Base-by-base conservation (phyloP, 1,140 invertebrate genomes). In the Leptinotarsa texana region DNA sequence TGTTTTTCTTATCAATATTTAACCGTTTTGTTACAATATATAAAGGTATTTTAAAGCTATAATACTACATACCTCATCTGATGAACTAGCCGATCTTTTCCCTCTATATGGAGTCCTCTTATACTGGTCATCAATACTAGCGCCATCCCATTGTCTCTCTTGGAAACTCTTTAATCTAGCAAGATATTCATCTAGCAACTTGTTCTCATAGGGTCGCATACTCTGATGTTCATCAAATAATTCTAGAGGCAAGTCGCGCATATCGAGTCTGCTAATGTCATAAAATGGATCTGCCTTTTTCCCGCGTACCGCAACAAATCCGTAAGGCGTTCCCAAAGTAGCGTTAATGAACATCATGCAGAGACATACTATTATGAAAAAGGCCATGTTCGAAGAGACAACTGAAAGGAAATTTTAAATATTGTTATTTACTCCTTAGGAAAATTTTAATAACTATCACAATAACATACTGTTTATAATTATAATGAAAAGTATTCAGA, bases 61-160 rank as follows among this genome's bases (percentile, higher is more conserved):
- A 33, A 2, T 33, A 33, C 33, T 33, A 65, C 63, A 18, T 24
- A 65, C 63, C 27, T 24, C 27, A 21, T 65, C 27, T 24, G 21
- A 6, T 15, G 3, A 27, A 15, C 4, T 42, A 6, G 33, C 13
- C 17, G 66, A 11, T 42, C 66, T 33, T 47, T 47, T 68, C 11
- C 66, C 66, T 68, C 66, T 33, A 68, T 68, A 68, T 18, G 66
- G 66, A 13, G 11, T 42, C n/a, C 66, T 42, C 33, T 68, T 68
- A 18, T 42, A 17, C 17, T 68, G n/a, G 5, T n/a, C 18, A 47
- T 68, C 13, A 18, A 18, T 15, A 17, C n/a, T 42, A 33, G 13
- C 15, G 13, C 66, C 51, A 17, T 57, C 51, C 51, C 51, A 57
- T 13, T 15, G 51, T 57, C 51, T 57, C 51, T n/a, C 51, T 57